A percentile compares a stretch with the other conserved stretches of the same genome.
Conservation (phyloP, 1,140 invertebrate genomes). For the Drosophila lacteicornis region DNA sequence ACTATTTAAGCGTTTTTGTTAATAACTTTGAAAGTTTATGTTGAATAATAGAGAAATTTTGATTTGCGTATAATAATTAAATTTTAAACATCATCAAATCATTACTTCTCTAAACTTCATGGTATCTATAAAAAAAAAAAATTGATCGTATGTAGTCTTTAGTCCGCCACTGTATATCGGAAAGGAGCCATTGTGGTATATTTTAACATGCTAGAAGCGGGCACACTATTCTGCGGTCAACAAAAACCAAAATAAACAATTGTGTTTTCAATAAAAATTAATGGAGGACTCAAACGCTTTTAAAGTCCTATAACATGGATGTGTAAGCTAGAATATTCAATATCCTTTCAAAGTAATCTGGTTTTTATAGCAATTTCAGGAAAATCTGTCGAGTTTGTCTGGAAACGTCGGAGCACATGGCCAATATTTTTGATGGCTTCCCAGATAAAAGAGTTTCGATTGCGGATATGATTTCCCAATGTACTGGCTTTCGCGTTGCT, state of each 20-base stretch:
- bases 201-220: neutral
- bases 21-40: too few relatives aligned
- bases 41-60: too few relatives aligned
- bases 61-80: too few relatives aligned
- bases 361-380: neutral
- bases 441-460: neutral
- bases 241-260: neutral
- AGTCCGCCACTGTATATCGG: too few relatives aligned
- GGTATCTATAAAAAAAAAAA: too few relatives aligned
- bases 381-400: neutral
- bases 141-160: too few relatives aligned
- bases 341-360: too few relatives aligned
- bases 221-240: neutral
- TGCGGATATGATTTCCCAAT: neutral
- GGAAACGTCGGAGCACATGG: neutral
- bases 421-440: neutral
- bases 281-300: neutral
- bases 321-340: neutral
- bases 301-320: neutral
- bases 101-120: too few relatives aligned
- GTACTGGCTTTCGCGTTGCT: neutral
- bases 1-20: too few relatives aligned
- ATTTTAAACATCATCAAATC: too few relatives aligned
- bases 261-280: neutral
- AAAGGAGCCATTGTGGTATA: neutral